Evolutionary conservation across 2,797 vertebrate genomes (phyloP), one percentile per base, ranked within the genome.

Genomic region (Pantherophis vulpinus): DNA sequence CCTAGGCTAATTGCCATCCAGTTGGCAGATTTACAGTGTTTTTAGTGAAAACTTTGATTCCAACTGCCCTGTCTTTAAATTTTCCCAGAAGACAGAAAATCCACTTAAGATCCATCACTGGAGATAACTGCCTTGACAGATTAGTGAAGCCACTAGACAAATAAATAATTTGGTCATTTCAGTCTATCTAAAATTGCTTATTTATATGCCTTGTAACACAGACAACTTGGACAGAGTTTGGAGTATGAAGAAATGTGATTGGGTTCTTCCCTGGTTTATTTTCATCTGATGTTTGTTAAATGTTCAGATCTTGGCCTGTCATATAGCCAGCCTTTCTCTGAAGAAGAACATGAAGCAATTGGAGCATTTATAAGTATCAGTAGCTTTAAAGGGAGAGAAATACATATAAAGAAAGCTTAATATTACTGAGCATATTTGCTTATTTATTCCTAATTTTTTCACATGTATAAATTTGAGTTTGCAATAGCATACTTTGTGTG

Each of bases 281-380:
- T 95, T 95, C 93, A 96, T 95, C 90, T 96, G 95, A 96, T 93
- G 92, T 83, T 59, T 61, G 58, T 90, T 63, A 87, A 90, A 59
- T 94, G 94, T 96, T 93, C 94, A 95, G 70, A 94, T 59, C 87
- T 93, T 88, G 92, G 1, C n/a, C 42, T 54, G 42, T 55, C n/a
- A 47, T 60, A 47, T 32, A 86, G 47, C 16, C 58, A 16, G 92
- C 93, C 27, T 83, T 90, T 92, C 1, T 93, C 56, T 96, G 92
- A 94, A 94, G 94, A 93, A 90, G 27, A 89, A 90, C 60, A 93
- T 23, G 25, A 3, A 87, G 32, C 20, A 87, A 29, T 12, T 58
- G 32, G 16, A 55, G 83, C 42, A 86, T 20, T 47, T 47, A 37
- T 29, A 25, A n/a, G 51, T 20, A 25, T 23, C 18, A 59, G 59